Base-by-base conservation (phyloP, 2,797 vertebrate genomes). In the Poeciliopsis paucimaculata region DNA sequence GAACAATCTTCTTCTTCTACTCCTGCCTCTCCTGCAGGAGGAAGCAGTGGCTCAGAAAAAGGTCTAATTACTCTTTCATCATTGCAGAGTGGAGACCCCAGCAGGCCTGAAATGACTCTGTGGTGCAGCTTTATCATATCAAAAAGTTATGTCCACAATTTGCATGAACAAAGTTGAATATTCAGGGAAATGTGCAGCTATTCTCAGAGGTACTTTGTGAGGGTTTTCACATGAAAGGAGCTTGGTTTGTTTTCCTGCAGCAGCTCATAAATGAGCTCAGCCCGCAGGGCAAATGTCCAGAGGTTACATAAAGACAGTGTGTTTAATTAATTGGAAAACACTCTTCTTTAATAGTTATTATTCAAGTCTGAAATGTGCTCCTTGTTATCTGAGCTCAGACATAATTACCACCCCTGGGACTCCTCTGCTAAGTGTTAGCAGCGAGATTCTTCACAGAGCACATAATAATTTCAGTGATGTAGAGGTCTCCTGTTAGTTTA, bases 281-380 rank as follows among this genome's bases (percentile, higher is more conserved):
- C 96, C 96, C 95, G 92, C 95, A 93, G 97, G 96, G 95, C 96
- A 95, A 95, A 95, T 95, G 96, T 97, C 96, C 97, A 96, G 95
- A 96, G 97, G 97, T 97, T 96, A 96, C 96, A 95, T 94, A 93
- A 93, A 95, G 90, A 93, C 96, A 95, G 94, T 96, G 96, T 97
- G 96, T 97, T 97, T 98, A 97, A 98, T 98, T 98, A 97, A 98
- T 97, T 97, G 96, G 96, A 97, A 97, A 96, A 96, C 95, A 96
- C 95, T 97, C 96, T 93, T 95, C 97, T 97, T 97, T 97, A 97
- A 90, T 89, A 77, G 88, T 87, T 86, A 83, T 90, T 86, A 90
- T 88, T 84, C 60, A 78, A 88, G 85, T 96, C 95, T 87, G 96
- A 96, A 97, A 96, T 93, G 91, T 95, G 96, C 94, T 94, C 95